Percentiles rank a stretch among this genome's conserved stretches.
These are phyloP conservation scores for Diabrotica balteata DNA, from an alignment of 2,888 invertebrate genomes.

Conservation along the genomic window DNA sequence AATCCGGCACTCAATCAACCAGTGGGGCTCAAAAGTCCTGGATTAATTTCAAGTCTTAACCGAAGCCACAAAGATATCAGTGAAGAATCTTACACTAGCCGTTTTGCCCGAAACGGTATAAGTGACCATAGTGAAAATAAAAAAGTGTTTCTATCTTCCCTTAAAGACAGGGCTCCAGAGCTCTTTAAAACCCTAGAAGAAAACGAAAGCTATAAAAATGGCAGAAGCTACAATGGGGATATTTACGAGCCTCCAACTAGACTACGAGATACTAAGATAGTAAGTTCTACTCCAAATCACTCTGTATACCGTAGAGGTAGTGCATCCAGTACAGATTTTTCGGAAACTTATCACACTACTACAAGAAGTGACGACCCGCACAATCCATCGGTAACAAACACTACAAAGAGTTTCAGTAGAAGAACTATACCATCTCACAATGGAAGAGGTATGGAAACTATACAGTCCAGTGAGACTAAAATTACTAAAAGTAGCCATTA, in stretches of 20 bases:
- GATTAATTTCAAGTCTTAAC: slow-evolving; percentile 84
- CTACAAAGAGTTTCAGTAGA: slow-evolving; percentile 73
- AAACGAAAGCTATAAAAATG: slow-evolving; percentile 57
- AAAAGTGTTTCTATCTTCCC: slow-evolving; percentile 72
- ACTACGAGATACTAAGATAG: slow-evolving; percentile 50
- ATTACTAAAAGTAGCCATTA: slow-evolving; percentile 66
- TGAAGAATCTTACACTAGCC: slow-evolving; percentile 65
- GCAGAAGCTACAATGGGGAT: slow-evolving; percentile 52
- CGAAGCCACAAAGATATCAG: slow-evolving; percentile 80
- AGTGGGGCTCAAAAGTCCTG: slow-evolving; percentile 81
- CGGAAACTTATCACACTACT: slow-evolving; percentile 75
- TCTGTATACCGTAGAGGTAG: slow-evolving; percentile 68
- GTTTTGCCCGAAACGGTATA: slow-evolving; percentile 66
- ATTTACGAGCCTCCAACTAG: slow-evolving; percentile 60
- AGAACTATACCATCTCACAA: slow-evolving; percentile 72
- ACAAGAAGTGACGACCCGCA: slow-evolving; percentile 72
- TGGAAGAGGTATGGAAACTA: slow-evolving; percentile 71
- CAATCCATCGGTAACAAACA: slow-evolving; percentile 74
- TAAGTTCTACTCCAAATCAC: slow-evolving; percentile 50
- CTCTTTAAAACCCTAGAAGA: slow-evolving; percentile 75
- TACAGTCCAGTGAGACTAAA: slow-evolving; percentile 75
- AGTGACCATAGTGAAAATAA: slow-evolving; percentile 59
- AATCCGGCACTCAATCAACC: slow-evolving; percentile 80
- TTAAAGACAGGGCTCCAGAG: slow-evolving; percentile 75
- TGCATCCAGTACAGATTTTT: slow-evolving; percentile 74